Percentiles rank a stretch among this genome's conserved stretches.
These are phyloP conservation scores for Ditula angustiorana DNA, from an alignment of 2,888 invertebrate species.

Conservation along the genomic window DNA sequence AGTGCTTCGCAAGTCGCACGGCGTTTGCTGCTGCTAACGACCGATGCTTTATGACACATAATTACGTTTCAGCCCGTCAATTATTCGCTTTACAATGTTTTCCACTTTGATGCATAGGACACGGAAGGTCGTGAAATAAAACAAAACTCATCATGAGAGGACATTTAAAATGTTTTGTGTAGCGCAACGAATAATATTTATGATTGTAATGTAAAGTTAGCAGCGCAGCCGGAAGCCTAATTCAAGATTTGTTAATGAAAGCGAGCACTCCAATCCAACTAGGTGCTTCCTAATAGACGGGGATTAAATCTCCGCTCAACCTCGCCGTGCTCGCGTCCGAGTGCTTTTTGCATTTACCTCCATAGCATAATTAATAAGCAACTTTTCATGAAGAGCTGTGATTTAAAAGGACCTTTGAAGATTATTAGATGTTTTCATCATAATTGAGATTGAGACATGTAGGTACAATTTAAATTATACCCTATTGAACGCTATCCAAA, in stretches of 20 bases:
- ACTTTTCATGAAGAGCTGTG: neutral
- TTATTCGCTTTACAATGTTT: constrained; percentile 61
- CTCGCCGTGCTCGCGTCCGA: constrained; percentile 49
- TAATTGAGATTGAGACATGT: neutral
- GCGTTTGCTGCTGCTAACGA: constrained; percentile 54
- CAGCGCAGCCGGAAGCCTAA: constrained; percentile 29
- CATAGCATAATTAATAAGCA: constrained; percentile 72
- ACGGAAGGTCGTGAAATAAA: constrained; percentile 45
- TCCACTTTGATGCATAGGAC: constrained; percentile 53
- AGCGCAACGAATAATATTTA: constrained; percentile 49
- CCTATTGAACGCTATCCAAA: neutral
- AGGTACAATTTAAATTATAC: neutral
- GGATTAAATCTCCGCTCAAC: constrained; percentile 63
- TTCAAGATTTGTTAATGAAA: constrained; percentile 53
- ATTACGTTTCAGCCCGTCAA: constrained; percentile 62
- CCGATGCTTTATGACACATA: constrained; percentile 60
- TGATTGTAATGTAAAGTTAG: constrained; percentile 2
- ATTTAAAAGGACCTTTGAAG: constrained; percentile 1
- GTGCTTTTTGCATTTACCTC: constrained; percentile 58
- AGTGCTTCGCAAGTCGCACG: constrained; percentile 45
- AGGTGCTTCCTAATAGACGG: constrained; percentile 55
- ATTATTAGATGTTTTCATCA: neutral
- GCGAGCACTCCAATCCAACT: constrained; percentile 48
- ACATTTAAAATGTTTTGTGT: constrained; percentile 35
- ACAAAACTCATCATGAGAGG: constrained; percentile 46